Percentiles rank a stretch among this genome's conserved stretches.
phyloP scores from a whole-genome alignment of 1,140 invertebrate species.

The Tetragonula clypearis region DNA sequence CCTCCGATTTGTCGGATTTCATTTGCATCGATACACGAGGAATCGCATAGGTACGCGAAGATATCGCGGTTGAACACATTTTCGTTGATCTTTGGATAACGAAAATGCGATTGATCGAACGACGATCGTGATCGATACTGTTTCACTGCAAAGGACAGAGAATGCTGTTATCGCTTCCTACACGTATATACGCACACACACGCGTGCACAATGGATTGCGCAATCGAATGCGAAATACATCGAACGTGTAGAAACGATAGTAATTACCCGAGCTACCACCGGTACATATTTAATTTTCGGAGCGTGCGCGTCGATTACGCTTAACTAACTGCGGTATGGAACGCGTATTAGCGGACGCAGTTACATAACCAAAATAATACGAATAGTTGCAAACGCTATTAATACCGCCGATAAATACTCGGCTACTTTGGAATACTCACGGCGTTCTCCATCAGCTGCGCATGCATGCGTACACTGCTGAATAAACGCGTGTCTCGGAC shows the following conservation, averaged over 20 bases:
- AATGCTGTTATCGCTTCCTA: neutral
- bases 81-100: neutral
- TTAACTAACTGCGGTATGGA: neutral
- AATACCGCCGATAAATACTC: slow-evolving; percentile 10
- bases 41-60: neutral
- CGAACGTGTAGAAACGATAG: neutral
- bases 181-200: neutral
- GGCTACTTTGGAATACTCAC: neutral
- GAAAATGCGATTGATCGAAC: neutral
- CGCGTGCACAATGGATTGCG: too few relatives aligned
- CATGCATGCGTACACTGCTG: neutral
- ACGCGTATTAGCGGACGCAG: neutral
- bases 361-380: slow-evolving; percentile 17
- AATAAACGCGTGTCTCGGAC: neutral
- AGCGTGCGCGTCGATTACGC: neutral
- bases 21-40: neutral
- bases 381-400: slow-evolving; percentile 1
- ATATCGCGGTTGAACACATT: neutral
- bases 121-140: too few relatives aligned
- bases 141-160: neutral
- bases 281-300: neutral
- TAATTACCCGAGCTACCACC: neutral
- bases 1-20: neutral
- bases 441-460: neutral
- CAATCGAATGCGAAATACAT: slow-evolving; percentile 7